Conservation (phyloP, 2,888 invertebrate species). For the Scaeva pyrastri region DNA sequence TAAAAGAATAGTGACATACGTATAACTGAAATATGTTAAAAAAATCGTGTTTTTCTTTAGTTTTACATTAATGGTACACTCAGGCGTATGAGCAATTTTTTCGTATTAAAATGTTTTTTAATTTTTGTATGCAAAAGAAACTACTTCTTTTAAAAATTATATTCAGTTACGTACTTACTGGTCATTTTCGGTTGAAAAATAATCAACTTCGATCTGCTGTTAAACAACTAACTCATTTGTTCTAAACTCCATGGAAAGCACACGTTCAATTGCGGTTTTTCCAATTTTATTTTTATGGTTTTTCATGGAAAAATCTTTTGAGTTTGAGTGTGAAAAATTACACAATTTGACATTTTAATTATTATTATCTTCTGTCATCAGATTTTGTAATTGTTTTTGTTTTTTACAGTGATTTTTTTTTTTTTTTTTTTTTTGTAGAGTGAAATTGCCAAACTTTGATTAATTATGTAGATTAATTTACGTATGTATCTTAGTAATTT, state of each 20-base stretch:
- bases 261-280: constrained; percentile 36
- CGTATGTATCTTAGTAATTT: too few species aligned
- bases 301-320: background rate
- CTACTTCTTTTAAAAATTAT: too few species aligned
- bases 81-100: too few species aligned
- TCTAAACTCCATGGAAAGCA: constrained; percentile 1
- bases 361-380: constrained; percentile 29
- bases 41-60: too few species aligned
- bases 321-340: constrained; percentile 6
- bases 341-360: constrained; percentile 19
- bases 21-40: too few species aligned
- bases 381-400: background rate
- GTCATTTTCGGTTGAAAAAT: background rate
- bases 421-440: too few species aligned
- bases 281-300: constrained; percentile 10
- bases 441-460: constrained; percentile 6
- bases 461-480: constrained; percentile 27
- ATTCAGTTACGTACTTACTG: too few species aligned
- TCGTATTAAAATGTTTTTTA: too few species aligned
- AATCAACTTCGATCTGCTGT: background rate
- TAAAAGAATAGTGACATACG: too few species aligned
- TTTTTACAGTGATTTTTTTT: background rate
- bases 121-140: too few species aligned
- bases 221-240: constrained; percentile 14
- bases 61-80: too few species aligned